Conservation (phyloP, 2,113 vertebrate species). For the Antigone vipio region DNA sequence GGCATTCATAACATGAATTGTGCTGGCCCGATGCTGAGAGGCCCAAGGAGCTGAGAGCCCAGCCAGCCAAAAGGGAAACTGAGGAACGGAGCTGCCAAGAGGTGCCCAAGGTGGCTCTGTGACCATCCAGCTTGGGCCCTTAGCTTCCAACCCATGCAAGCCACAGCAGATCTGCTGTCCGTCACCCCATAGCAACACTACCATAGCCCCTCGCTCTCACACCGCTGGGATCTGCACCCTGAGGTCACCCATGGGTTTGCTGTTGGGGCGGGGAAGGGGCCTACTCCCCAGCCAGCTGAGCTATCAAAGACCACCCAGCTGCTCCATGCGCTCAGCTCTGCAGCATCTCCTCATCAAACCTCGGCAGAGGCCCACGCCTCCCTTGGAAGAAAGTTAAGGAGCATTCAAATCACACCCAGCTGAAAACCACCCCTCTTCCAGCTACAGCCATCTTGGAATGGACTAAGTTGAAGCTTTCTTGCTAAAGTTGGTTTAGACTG, state of each 20-base stretch:
- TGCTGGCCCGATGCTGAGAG: rapidly evolving
- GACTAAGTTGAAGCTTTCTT: background rate
- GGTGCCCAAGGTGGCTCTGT: too few relatives aligned
- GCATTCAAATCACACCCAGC: background rate
- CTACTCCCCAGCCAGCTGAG: background rate
- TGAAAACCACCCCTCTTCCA: background rate
- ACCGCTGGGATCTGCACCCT: rapidly evolving
- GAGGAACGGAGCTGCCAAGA: background rate
- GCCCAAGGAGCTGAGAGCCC: background rate
- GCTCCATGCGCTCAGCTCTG: background rate
- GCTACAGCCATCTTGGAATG: background rate
- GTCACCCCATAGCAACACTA: rapidly evolving
- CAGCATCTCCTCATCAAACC: background rate
- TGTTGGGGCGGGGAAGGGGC: background rate
- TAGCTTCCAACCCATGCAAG: background rate
- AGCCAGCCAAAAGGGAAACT: background rate
- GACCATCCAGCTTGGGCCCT: background rate
- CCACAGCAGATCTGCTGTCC: background rate
- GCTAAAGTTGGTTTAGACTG: background rate
- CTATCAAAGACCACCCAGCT: background rate
- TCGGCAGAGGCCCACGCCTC: background rate
- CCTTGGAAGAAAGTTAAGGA: background rate
- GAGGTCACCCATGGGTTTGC: background rate
- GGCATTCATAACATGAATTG: background rate
- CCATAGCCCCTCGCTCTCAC: rapidly evolving